Conservation (phyloP, 2,113 vertebrate genomes). For the Girardinichthys multiradiatus region DNA sequence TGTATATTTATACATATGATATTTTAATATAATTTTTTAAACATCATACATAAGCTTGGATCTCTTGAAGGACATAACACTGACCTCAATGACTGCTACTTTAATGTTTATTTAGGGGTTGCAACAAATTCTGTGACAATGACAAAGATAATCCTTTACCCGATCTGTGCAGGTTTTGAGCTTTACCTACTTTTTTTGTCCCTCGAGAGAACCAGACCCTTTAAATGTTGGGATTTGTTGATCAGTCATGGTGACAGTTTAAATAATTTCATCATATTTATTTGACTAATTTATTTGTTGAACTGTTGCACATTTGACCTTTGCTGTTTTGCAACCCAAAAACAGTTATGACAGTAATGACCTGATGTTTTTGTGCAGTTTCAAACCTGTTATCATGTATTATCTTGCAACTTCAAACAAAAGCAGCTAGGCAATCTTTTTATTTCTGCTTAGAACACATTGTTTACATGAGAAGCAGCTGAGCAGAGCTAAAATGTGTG, state of each 20-base stretch:
- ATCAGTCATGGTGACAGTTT: neutral
- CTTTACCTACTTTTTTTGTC: neutral
- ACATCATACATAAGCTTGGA: too few relatives aligned
- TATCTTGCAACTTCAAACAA: neutral
- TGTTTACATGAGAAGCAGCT: constrained; percentile 51
- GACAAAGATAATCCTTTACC: neutral
- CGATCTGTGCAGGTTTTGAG: neutral
- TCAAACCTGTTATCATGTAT: constrained; percentile 7
- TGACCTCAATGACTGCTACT: too few relatives aligned
- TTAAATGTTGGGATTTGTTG: neutral
- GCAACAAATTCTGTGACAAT: too few relatives aligned
- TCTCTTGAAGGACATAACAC: too few relatives aligned
- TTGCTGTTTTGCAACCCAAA: neutral
- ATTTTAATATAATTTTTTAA: too few relatives aligned
- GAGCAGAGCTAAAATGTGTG: constrained; percentile 35
- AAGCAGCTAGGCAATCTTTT: constrained; percentile 17
- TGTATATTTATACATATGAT: too few relatives aligned
- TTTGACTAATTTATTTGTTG: neutral
- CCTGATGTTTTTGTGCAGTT: neutral
- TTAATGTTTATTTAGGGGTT: too few relatives aligned
- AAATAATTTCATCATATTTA: neutral
- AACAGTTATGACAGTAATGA: neutral
- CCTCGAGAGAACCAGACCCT: neutral
- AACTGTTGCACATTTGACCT: neutral
- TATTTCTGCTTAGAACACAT: constrained; percentile 44